Base-by-base conservation (phyloP, 2,888 invertebrate genomes). In the Ennomos fuscantarius region DNA sequence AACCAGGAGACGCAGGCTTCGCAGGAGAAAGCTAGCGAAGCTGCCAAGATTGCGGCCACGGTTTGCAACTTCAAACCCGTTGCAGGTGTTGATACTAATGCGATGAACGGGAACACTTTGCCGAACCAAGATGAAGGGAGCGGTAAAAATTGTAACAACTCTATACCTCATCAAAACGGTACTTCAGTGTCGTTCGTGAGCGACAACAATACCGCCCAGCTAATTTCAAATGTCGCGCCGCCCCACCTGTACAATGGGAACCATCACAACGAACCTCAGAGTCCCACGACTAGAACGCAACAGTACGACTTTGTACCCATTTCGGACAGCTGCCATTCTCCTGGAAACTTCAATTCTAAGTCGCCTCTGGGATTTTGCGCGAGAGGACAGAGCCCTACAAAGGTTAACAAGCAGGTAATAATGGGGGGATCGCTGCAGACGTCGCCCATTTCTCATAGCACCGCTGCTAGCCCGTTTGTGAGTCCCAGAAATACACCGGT, bases 301-400 rank as follows among this genome's bases (percentile, higher is more conserved):
- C 95, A 96, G 76, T 97, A 96, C 79, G 96, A 95, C 81, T 97
- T 97, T 76, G 96, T 96, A 33, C 97, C 97, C 0, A 97, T 97
- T 76, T 96, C 97, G 35, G 96, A 96, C 8, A 95, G 95, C n/a
- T 94, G 95, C 41, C 94, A 94, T 71, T 95, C 95, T 1, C 95
- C 95, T 1, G 76, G 83, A 31, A 93, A 93, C 65, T 86, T 89
- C 65, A 79, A 87, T 69, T 86, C 87, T 9, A 90, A 91, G 67
- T 89, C 90, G 9, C 92, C 91, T 0, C 60, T 86, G 45, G 86
- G 89, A 8, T 89, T 87, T 66, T 78, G 81, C 31, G 83, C 84
- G 46, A 78, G 89, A 62, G 76, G 86, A 9, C 84, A 82, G 44
- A 91, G 90, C 70, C 92, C 89, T 9, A 76, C 83, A 0, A 90